Percentiles rank a stretch among this genome's conserved stretches.
Conservation (phyloP, 2,113 vertebrate genomes). For the Cyprinodon variegatus region DNA sequence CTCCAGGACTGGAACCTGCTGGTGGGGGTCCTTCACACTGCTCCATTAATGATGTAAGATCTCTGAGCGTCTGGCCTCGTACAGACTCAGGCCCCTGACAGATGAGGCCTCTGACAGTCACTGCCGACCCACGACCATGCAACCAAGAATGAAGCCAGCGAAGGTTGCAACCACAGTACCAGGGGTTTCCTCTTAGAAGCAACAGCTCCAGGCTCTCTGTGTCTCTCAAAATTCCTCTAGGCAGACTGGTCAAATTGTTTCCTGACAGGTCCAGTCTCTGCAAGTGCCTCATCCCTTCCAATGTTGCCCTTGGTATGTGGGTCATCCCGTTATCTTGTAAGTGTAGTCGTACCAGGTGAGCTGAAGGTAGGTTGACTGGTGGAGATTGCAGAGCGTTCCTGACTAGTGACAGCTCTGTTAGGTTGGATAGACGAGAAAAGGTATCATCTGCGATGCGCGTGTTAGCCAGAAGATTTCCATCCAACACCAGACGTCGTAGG, state of each 20-base stretch:
- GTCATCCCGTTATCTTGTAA: constrained; percentile 94
- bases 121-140: constrained; percentile 80
- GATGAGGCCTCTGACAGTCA: constrained; percentile 90
- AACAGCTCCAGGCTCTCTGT: constrained; percentile 87
- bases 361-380: constrained; percentile 86
- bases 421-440: constrained; percentile 90
- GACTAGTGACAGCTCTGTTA: constrained; percentile 93
- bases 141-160: constrained; percentile 94
- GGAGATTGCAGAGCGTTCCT: constrained; percentile 91
- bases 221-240: constrained; percentile 88
- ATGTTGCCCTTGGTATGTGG: constrained; percentile 85
- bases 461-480: constrained; percentile 94
- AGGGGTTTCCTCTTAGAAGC: constrained; percentile 90
- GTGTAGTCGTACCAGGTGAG: constrained; percentile 87
- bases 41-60: constrained; percentile 87
- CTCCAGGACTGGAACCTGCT: constrained; percentile 73
- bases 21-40: constrained; percentile 83
- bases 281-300: constrained; percentile 86
- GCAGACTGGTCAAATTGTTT: constrained; percentile 93
- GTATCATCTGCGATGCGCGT: constrained; percentile 95
- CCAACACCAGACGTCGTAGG: constrained; percentile 89
- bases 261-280: constrained; percentile 91
- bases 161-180: constrained; percentile 93
- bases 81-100: constrained; percentile 90
- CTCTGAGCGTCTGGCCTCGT: constrained; percentile 86